Base-by-base conservation (phyloP, 2,888 invertebrate genomes). In the Rhingia campestris region DNA sequence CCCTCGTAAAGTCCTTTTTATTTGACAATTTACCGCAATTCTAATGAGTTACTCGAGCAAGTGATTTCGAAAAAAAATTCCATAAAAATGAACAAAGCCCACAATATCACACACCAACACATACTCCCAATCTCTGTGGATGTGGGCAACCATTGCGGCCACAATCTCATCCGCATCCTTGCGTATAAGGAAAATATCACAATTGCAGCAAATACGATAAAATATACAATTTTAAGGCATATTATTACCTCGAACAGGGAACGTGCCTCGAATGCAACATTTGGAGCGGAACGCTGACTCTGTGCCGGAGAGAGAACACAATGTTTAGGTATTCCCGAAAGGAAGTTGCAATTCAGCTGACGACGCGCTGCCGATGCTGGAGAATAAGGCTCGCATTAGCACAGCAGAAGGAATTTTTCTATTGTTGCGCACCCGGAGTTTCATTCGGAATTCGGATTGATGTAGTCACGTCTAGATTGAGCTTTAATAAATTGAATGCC, bases 241-340 rank as follows among this genome's bases (percentile, higher is more conserved):
- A 86, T 86, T 86, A 86, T 86, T 86, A 86, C 86, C 86, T 73
- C 81, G 86, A 86, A 82, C 86, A 69, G 79, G 70, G 59, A 49
- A 86, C 86, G 86, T 86, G 86, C 79, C 67, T 66, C n/a, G 86
- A 82, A 86, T 86, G 82, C 54, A 79, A 59, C 49, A 75, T 75
- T 63, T 49, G 47, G 22, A 30, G 39, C 32, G 61, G 51, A 35
- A 47, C 35, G 32, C 30, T 30, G 30, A 30, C 7, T 41, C 41
- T n/a, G 22, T 22, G 22, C 49, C 14, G 51, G 10, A 32, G 4
- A 14, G 56, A 54, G 56, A 37, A 59, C 7, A 47, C 35, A 49
- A 41, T 53, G 54, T 74, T 80, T 69, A 73, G 79, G 73, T 70
- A 79, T 80, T 74, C 80, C 35, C 69, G 22, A 22, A 32, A 70